Percentiles rank a stretch among this genome's conserved stretches.
Evolutionary conservation across 2,888 invertebrate species (phyloP).

Genomic region (Rhingia campestris): DNA sequence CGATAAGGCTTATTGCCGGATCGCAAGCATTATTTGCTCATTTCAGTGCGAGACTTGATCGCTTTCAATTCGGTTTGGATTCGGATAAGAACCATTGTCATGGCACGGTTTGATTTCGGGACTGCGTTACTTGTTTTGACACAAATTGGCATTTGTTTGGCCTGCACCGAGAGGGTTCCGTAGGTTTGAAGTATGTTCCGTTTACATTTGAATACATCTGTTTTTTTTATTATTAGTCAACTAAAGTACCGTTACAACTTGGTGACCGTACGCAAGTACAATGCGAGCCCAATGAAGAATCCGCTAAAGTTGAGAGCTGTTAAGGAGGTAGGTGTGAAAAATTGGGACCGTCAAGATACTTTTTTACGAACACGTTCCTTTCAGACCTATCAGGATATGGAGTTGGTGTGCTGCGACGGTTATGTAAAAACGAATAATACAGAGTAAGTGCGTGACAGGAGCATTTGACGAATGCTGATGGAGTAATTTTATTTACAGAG

Average conservation of each 20-base stretch:
- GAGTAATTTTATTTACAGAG: constrained; percentile 61
- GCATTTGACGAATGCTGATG: not conserved
- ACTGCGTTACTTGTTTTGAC: constrained; percentile 45
- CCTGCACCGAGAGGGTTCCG: constrained; percentile 78
- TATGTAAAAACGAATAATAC: constrained; percentile 75
- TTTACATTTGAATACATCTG: not conserved
- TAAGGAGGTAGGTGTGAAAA: constrained; percentile 76
- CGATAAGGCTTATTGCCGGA: constrained; percentile 26
- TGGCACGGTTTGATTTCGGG: constrained; percentile 28
- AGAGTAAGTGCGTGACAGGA: constrained; percentile 74
- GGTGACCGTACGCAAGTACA: constrained; percentile 79
- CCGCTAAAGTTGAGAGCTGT: constrained; percentile 77
- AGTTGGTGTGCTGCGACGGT: constrained; percentile 80
- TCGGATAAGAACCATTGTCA: not conserved
- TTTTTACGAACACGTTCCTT: not conserved
- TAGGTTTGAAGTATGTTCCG: constrained; percentile 75
- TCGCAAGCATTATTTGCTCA: constrained; percentile 6
- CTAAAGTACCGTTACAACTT: constrained; percentile 77
- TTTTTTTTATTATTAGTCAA: constrained; percentile 72
- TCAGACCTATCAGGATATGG: constrained; percentile 77
- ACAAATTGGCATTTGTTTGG: constrained; percentile 61
- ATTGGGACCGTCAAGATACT: too few species aligned
- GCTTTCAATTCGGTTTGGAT: constrained; percentile 12
- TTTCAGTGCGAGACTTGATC: constrained; percentile 27
- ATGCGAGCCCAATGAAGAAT: constrained; percentile 43